Evolutionary conservation across 2,888 invertebrate species (phyloP), one percentile per base, ranked within the genome.

Genomic region (Ochlodes sylvanus): DNA sequence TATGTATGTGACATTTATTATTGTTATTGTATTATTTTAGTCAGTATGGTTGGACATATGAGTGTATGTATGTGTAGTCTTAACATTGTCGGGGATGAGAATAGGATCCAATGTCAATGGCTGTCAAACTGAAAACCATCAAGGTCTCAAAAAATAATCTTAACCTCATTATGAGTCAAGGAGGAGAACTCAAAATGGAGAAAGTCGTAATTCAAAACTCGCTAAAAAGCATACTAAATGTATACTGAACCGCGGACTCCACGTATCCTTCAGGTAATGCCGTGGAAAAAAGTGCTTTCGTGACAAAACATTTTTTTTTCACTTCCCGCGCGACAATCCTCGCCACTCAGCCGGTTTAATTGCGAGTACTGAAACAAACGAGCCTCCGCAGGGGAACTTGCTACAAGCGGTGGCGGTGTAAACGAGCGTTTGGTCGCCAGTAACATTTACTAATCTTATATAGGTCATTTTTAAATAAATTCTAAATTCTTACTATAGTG

Each of bases 311-410:
- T 61, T 65, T 76, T 83, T 84, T 81, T 83, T 82, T 73, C 73
- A 73, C 73, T 77, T 76, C 73, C 76, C 76, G 78, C 77, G 79
- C 83, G 90, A 92, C 90, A 92, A 91, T 90, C 88, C 88, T 84
- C 84, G 86, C 89, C 91, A 91, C 91, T 92, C 92, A 89, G 88
- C 85, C 88, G 85, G 84, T 84, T 90, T 92, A 92, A 92, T 92
- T 92, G 92, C 91, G 84, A 90, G 87, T 83, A 84, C 86, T 88
- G 87, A 89, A 89, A 90, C 90, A 91, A 90, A 89, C 88, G 88
- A 85, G 88, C 85, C 67, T 73, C 82, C 77, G 78, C 77, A 76
- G 75, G 76, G 76, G 75, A 72, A 76, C 76, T 75, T 75, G 78
- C 75, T 76, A 77, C 77, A 79, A 78, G 79, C 78, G 80, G 76